Percentiles rank a stretch among this genome's conserved stretches.
Conservation (phyloP, 1,140 invertebrate genomes). For the Papilio xuthus region DNA sequence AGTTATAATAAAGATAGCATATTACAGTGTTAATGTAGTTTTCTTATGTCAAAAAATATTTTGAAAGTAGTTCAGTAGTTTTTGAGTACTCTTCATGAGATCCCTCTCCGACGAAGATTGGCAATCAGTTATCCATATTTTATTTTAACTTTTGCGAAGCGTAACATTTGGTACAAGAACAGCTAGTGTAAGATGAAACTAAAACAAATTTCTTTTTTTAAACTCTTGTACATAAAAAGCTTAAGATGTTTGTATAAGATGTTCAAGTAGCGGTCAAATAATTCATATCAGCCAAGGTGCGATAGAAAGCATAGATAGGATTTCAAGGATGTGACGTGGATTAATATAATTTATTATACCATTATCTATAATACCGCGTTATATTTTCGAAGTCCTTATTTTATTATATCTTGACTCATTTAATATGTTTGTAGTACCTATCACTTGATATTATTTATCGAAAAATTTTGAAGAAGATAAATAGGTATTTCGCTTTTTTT, state of each 20-base stretch:
- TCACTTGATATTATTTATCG: background rate
- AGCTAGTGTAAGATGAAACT: no score
- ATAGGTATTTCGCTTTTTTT: no score
- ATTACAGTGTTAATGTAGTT: no score
- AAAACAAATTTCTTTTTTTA: background rate
- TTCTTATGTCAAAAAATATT: no score
- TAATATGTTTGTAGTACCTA: background rate
- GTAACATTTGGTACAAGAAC: no score
- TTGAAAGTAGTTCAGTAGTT: no score
- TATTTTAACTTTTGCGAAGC: no score
- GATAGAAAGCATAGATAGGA: background rate
- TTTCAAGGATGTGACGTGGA: background rate
- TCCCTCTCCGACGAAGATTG: no score
- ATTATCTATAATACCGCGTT: background rate
- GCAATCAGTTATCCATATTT: no score
- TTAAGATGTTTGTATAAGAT: background rate
- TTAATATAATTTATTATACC: background rate
- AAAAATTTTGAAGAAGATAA: background rate
- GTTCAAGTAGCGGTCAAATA: background rate
- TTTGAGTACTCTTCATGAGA: no score
- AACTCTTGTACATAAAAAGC: background rate
- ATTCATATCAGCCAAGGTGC: background rate
- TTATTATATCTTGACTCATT: background rate
- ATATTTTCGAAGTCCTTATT: background rate
- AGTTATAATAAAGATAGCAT: no score